phyloP scores from a whole-genome alignment of 2,797 vertebrate genomes.

The Ispidina picta region DNA sequence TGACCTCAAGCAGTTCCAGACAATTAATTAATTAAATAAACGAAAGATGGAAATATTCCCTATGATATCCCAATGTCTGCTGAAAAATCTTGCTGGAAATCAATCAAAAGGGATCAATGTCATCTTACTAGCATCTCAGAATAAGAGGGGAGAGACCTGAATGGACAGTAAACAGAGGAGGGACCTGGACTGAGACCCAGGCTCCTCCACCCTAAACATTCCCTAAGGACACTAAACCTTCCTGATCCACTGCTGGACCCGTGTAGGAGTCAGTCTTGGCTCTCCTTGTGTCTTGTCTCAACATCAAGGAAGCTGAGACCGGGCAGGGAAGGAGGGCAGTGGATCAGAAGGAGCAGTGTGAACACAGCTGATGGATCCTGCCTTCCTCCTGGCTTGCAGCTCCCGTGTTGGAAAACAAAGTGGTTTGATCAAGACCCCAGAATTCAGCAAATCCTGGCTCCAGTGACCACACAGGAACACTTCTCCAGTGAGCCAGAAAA shows the following conservation, averaged over 20 bases:
- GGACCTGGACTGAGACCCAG: background rate
- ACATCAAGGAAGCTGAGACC: background rate
- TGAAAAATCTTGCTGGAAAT: background rate
- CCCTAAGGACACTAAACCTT: background rate
- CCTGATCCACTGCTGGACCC: rapidly evolving
- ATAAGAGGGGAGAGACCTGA: background rate
- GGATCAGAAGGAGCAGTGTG: background rate
- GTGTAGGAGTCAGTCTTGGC: background rate
- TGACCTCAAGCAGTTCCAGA: background rate
- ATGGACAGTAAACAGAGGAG: background rate
- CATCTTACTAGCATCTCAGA: background rate
- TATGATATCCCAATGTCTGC: rapidly evolving
- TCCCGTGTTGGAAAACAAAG: background rate
- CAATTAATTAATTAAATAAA: no score
- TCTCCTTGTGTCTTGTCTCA: background rate
- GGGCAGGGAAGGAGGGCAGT: background rate
- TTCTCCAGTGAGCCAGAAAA: background rate
- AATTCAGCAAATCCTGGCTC: background rate
- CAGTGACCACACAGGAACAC: no score
- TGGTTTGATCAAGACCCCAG: background rate
- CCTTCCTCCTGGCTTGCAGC: background rate
- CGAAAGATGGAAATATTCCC: background rate
- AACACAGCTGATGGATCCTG: background rate
- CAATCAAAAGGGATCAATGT: rapidly evolving
- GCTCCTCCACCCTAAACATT: background rate